phyloP scores from a whole-genome alignment of 2,888 invertebrate species.

The Tromatobia lineatoria region DNA sequence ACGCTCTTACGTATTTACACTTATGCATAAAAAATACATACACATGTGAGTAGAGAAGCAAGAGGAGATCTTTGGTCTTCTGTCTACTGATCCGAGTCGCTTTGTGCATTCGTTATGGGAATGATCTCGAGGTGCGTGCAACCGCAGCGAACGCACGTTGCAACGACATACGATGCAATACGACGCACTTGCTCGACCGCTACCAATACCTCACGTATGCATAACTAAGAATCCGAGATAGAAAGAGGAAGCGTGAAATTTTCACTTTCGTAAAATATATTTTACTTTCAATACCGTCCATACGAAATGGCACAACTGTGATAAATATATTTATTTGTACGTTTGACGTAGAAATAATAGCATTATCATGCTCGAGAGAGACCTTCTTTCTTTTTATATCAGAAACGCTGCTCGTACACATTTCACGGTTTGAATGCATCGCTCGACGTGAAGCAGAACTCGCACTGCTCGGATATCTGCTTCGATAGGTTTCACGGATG shows the following conservation, averaged over 20 bases:
- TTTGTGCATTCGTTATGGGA: slow-evolving; percentile 78
- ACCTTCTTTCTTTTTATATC: neutral
- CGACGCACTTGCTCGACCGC: slow-evolving; percentile 22
- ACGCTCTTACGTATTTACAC: no score
- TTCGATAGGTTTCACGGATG: slow-evolving; percentile 83
- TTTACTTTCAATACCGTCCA: neutral
- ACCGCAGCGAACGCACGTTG: slow-evolving; percentile 74
- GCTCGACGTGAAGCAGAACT: slow-evolving; percentile 26
- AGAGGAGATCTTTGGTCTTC: slow-evolving; percentile 33
- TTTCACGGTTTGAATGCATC: slow-evolving; percentile 34
- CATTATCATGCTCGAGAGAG: neutral
- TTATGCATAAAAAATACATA: no score
- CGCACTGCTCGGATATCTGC: slow-evolving; percentile 79
- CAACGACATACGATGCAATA: slow-evolving; percentile 43
- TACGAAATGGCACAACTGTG: neutral
- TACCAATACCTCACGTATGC: neutral
- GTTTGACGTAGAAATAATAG: neutral
- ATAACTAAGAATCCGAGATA: neutral
- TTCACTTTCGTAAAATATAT: slow-evolving; percentile 1
- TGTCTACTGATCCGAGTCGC: slow-evolving; percentile 53
- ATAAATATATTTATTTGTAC: neutral
- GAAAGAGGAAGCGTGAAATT: neutral
- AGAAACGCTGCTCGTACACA: slow-evolving; percentile 22
- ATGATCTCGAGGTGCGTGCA: slow-evolving; percentile 81
- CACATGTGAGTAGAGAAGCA: slow-evolving; percentile 3